A percentile compares a stretch with the other conserved stretches of the same genome.
These are phyloP conservation scores for Actinopyga echinites DNA, from an alignment of 53 echinoderm and acorn worm genomes.

Conservation along the genomic window DNA sequence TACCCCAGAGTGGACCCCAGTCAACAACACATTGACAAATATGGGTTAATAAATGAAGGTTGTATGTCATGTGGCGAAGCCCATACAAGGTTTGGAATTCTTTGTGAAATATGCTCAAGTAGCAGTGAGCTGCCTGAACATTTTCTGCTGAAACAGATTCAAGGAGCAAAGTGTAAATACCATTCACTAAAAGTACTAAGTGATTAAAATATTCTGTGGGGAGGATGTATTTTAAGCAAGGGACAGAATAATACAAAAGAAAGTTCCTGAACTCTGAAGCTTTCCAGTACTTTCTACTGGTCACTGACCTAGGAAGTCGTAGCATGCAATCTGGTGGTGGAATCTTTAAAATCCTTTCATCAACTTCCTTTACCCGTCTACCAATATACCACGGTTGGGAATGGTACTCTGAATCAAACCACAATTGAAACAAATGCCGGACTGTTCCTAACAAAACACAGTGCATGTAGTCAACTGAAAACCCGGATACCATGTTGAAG, in stretches of 20 bases:
- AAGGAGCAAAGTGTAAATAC: neutral
- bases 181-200: conserved; percentile 41
- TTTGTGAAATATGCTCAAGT: neutral
- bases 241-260: conserved; percentile 30
- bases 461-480: conserved; percentile 44
- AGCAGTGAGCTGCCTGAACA: neutral
- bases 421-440: conserved; percentile 1
- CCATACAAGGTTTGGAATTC: neutral
- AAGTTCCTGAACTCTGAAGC: conserved; percentile 47
- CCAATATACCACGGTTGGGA: conserved; percentile 24
- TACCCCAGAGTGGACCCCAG: conserved; percentile 18
- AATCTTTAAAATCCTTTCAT: neutral
- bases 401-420: conserved; percentile 29
- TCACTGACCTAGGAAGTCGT: conserved; percentile 25
- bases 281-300: conserved; percentile 36
- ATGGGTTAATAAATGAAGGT: conserved; percentile 3
- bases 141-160: neutral
- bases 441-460: conserved; percentile 28
- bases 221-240: conserved; percentile 2
- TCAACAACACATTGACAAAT: neutral
- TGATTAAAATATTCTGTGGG: conserved; percentile 45
- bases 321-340: conserved; percentile 8
- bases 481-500: conserved; percentile 31
- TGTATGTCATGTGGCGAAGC: neutral
- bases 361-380: neutral